A percentile compares a stretch with the other conserved stretches of the same genome.
Evolutionary conservation across 2,113 vertebrate species (phyloP).

Genomic region (Gobio gobio): DNA sequence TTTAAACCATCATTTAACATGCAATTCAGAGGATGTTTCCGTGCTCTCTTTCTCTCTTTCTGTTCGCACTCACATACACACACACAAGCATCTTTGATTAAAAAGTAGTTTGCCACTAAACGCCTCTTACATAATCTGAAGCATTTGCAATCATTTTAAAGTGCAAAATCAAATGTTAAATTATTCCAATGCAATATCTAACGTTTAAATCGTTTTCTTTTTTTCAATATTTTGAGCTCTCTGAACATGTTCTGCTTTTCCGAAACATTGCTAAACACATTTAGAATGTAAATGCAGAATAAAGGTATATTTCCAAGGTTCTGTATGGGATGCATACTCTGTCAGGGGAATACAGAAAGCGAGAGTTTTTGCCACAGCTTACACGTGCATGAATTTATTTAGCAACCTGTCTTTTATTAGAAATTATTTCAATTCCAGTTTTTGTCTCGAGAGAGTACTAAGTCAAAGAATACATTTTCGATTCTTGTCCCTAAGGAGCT

Average conservation of each 20-base stretch:
- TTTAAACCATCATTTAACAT: constrained; percentile 3
- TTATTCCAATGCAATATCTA: not conserved
- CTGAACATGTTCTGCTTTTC: not conserved
- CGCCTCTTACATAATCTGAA: not conserved
- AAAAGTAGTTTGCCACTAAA: not conserved
- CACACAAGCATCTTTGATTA: not conserved
- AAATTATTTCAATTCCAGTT: not conserved
- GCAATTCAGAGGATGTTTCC: not conserved
- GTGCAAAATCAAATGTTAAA: not conserved
- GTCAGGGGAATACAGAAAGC: not conserved
- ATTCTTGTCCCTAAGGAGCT: not conserved
- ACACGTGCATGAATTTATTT: not conserved
- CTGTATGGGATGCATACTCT: not conserved
- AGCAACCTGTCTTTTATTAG: not conserved
- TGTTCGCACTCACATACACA: not conserved
- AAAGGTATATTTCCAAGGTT: not conserved
- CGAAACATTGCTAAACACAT: not conserved
- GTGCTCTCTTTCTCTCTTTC: not conserved
- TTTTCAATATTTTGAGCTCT: not conserved
- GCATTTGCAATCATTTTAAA: not conserved
- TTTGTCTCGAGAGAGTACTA: not conserved
- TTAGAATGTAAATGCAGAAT: not conserved
- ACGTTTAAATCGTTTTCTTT: not conserved
- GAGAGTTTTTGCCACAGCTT: not conserved
- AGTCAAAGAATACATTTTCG: not conserved